A percentile compares a stretch with the other conserved stretches of the same genome.
Conservation (phyloP, 2,113 vertebrate species). For the Cariama cristata region DNA sequence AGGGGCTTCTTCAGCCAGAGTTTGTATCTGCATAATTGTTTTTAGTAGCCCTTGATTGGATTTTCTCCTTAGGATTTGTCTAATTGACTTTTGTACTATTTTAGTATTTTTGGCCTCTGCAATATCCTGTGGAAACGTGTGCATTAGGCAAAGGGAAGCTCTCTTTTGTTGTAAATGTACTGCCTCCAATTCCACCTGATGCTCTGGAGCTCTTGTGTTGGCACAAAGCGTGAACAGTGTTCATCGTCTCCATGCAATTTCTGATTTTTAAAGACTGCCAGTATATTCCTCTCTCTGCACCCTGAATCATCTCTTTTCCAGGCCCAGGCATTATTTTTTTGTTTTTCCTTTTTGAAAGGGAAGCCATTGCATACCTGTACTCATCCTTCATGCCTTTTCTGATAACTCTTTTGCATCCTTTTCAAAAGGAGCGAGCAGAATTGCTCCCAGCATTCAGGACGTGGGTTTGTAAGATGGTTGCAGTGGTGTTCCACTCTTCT, state of each 20-base stretch:
- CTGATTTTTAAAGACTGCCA: neutral
- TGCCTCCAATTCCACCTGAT: neutral
- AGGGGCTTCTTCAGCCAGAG: neutral
- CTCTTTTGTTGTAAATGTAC: neutral
- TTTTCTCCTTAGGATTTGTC: neutral
- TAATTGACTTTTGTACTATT: neutral
- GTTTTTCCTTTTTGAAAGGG: neutral
- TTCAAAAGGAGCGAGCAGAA: neutral
- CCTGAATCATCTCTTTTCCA: neutral
- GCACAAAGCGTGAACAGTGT: neutral
- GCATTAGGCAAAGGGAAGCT: neutral
- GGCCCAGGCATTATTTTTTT: neutral
- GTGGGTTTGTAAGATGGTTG: neutral
- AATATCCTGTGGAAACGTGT: rapidly evolving
- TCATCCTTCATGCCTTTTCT: neutral
- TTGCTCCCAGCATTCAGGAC: neutral
- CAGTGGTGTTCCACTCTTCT: neutral
- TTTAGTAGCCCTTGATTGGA: neutral
- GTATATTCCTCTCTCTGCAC: neutral
- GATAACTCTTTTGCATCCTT: neutral
- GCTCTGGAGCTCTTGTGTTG: neutral
- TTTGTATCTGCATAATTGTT: neutral
- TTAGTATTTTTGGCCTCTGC: neutral
- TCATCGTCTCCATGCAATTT: neutral
- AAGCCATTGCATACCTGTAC: neutral